These are phyloP conservation scores for Nomada ferruginata DNA, from an alignment of 2,888 invertebrate genomes.

Conservation along the genomic window DNA sequence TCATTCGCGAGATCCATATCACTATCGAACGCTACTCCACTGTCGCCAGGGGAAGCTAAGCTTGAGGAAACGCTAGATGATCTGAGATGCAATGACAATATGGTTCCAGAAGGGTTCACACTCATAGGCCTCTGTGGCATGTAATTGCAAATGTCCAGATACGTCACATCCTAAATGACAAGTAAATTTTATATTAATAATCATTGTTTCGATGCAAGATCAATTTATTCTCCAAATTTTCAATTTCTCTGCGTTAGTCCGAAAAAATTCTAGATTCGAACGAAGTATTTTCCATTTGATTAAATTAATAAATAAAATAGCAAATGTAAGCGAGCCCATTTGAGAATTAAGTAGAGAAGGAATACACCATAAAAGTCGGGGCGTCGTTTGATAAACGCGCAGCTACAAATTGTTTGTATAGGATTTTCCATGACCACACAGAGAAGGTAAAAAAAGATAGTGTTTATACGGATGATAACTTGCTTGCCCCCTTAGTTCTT, in stretches of 20 bases:
- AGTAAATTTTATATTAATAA: conserved; percentile 10
- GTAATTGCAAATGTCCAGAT: conserved; percentile 82
- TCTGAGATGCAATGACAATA: conserved; percentile 80
- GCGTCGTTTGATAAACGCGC: not conserved
- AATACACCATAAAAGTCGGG: not conserved
- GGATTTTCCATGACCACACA: conserved; percentile 56
- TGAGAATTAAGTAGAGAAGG: not conserved
- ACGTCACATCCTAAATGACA: conserved; percentile 81
- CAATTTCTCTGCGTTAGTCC: not conserved
- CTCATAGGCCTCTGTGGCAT: conserved; percentile 84
- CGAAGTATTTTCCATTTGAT: not conserved
- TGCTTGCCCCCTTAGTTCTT: conserved; percentile 68
- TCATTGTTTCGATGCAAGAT: not conserved
- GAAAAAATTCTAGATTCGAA: not conserved
- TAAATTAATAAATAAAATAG: not conserved
- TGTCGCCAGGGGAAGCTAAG: conserved; percentile 90
- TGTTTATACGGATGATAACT: conserved; percentile 73
- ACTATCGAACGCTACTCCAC: conserved; percentile 86
- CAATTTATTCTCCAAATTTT: not conserved
- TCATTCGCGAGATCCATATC: conserved; percentile 83
- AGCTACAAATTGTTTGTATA: conserved; percentile 31
- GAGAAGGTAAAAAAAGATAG: conserved; percentile 60
- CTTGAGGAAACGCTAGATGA: conserved; percentile 84
- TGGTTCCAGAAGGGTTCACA: conserved; percentile 81
- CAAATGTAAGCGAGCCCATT: not conserved